A percentile compares a stretch with the other conserved stretches of the same genome.
phyloP scores from a whole-genome alignment of 1,140 invertebrate genomes.

The Drosophila ficusphila region DNA sequence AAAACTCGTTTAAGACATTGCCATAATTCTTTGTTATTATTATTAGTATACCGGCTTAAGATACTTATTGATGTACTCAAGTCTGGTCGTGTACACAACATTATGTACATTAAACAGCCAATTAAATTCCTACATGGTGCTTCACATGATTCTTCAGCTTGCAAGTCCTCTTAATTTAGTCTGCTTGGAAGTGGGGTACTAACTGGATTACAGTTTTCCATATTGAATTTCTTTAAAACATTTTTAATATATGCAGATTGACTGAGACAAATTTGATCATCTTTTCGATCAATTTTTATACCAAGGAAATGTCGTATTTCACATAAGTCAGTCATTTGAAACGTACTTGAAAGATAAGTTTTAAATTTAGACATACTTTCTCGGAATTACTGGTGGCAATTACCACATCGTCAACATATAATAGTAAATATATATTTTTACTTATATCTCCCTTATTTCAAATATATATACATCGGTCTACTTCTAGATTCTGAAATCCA shows the following conservation, averaged over 20 bases:
- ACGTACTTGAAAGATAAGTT: constrained; percentile 22
- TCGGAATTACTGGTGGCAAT: constrained; percentile 39
- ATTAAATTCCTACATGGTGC: constrained; percentile 57
- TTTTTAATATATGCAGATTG: constrained; percentile 1
- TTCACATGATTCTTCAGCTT: neutral
- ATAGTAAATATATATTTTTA: constrained; percentile 52
- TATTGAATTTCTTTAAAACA: constrained; percentile 18
- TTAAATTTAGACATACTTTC: constrained; percentile 54
- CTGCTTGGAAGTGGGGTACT: constrained; percentile 50
- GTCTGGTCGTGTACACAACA: constrained; percentile 75
- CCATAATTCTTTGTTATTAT: constrained; percentile 63
- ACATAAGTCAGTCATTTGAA: constrained; percentile 15
- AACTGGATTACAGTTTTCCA: neutral
- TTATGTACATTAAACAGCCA: constrained; percentile 72
- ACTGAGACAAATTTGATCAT: neutral
- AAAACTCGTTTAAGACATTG: too few relatives aligned
- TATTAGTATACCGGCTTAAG: constrained; percentile 26
- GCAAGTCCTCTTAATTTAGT: constrained; percentile 35
- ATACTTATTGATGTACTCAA: constrained; percentile 67
- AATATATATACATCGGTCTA: constrained; percentile 32
- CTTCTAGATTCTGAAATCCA: constrained; percentile 15
- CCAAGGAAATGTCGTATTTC: constrained; percentile 1
- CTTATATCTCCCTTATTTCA: constrained; percentile 19
- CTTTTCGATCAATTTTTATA: constrained; percentile 8
- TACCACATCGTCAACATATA: constrained; percentile 61